These are phyloP conservation scores for Helobdella robusta DNA, from an alignment of 2,888 invertebrate genomes.

Conservation along the genomic window DNA sequence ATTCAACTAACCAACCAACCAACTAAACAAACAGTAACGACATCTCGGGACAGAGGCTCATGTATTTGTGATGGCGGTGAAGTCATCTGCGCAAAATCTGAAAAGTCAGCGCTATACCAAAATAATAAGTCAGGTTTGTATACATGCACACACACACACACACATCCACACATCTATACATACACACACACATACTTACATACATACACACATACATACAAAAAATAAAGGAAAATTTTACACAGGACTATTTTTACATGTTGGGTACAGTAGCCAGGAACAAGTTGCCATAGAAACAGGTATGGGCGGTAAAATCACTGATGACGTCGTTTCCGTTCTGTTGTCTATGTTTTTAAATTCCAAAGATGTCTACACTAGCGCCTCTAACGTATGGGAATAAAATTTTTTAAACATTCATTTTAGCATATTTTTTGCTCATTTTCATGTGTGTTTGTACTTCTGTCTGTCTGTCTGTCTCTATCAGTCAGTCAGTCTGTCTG, in stretches of 20 bases:
- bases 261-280: constrained; percentile 27
- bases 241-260: constrained; percentile 28
- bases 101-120: constrained; percentile 12
- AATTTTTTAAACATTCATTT: no score
- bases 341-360: constrained; percentile 19
- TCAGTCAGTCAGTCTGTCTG: no score
- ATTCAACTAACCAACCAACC: no score
- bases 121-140: constrained; percentile 13
- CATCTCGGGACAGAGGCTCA: constrained; percentile 24
- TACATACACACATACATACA: background rate
- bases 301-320: constrained; percentile 20
- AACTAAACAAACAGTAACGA: no score
- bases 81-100: constrained; percentile 29
- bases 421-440: no score
- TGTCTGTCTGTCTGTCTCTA: no score
- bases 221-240: background rate
- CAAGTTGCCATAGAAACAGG: constrained; percentile 16
- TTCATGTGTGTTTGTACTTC: no score
- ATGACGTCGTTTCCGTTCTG: background rate
- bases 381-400: no score
- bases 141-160: background rate
- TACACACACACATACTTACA: background rate
- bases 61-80: constrained; percentile 29
- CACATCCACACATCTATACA: background rate
- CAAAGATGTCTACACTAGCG: no score